Conservation (phyloP, 2,797 vertebrate genomes). For the Phylloscopus collybita region DNA sequence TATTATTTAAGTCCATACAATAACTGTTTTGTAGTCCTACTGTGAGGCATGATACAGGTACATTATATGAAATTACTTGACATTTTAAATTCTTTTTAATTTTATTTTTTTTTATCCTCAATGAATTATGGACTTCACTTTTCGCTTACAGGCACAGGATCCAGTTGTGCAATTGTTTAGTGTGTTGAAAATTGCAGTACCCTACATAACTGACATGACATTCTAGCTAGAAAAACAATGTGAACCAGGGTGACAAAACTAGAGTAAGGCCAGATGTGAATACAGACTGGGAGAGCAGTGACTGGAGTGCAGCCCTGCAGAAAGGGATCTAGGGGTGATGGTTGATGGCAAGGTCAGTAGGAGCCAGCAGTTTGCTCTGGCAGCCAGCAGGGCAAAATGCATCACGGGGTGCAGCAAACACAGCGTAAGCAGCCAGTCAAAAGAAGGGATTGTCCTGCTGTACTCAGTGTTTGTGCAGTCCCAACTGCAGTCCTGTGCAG, state of each 20-base stretch:
- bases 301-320: neutral
- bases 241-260: neutral
- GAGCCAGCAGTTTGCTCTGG: neutral
- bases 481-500: too few species aligned
- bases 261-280: neutral
- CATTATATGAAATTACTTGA: neutral
- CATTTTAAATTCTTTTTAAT: too few species aligned
- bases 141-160: neutral
- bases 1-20: neutral
- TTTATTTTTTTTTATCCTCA: neutral
- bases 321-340: neutral
- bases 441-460: rapidly evolving
- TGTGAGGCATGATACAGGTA: neutral
- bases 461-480: rapidly evolving
- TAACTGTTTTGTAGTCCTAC: neutral
- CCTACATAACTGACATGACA: neutral
- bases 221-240: neutral
- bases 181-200: neutral
- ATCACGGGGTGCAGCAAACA: neutral
- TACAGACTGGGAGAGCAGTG: neutral
- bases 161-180: neutral
- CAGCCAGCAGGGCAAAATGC: neutral
- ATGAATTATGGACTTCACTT: neutral
- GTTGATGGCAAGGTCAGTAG: rapidly evolving
- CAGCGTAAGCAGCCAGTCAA: rapidly evolving